A percentile compares a stretch with the other conserved stretches of the same genome.
Conservation (phyloP, 2,797 vertebrate genomes). For the Sphenopsis melanotis region DNA sequence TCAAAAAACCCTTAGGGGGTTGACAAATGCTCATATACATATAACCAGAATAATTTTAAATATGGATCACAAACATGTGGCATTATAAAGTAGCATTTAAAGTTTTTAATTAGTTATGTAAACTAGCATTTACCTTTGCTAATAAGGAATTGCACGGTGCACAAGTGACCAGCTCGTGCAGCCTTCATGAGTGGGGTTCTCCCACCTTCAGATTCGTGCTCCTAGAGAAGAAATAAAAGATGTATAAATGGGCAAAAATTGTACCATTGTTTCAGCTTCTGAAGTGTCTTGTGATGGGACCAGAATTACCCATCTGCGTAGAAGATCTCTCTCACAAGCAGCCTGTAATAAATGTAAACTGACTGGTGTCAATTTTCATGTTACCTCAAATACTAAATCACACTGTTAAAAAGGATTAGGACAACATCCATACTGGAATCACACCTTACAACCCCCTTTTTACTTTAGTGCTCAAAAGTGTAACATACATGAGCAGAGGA, state of each 20-base stretch:
- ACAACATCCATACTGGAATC: neutral
- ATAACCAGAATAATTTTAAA: neutral
- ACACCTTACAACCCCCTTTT: neutral
- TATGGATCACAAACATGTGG: neutral
- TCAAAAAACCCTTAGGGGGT: neutral
- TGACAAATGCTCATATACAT: neutral
- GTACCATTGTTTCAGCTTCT: neutral
- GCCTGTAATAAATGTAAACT: neutral
- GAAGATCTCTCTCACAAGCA: neutral
- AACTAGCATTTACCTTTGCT: constrained; percentile 87
- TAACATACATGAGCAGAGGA: neutral
- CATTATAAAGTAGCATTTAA: neutral
- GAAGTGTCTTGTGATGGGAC: neutral
- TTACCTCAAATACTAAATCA: neutral
- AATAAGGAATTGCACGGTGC: constrained; percentile 98
- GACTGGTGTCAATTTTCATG: neutral
- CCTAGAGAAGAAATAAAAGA: constrained; percentile 72
- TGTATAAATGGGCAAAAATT: neutral
- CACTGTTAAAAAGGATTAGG: neutral
- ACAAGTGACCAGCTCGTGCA: constrained; percentile 96
- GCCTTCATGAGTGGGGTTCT: constrained; percentile 99
- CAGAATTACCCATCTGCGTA: neutral
- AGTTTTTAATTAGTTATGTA: neutral
- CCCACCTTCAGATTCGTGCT: constrained; percentile 98
- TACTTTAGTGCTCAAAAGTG: neutral